Percentiles rank a stretch among this genome's conserved stretches.
These are phyloP conservation scores for Zosterops pallidus DNA, from an alignment of 2,113 vertebrate species.

Conservation along the genomic window DNA sequence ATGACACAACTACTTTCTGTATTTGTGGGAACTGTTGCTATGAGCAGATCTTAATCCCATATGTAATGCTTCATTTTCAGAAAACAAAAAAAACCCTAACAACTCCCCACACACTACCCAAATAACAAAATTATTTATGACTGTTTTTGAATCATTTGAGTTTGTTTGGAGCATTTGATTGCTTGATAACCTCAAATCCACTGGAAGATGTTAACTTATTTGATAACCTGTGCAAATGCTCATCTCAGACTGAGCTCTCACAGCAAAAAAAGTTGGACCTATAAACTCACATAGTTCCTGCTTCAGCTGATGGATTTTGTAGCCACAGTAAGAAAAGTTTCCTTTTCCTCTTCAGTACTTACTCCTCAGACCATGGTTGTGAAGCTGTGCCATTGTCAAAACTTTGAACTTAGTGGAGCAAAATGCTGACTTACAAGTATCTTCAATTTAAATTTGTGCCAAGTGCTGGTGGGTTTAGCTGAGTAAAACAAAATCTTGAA, in stretches of 20 bases:
- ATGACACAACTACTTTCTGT: conserved; percentile 69
- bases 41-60: conserved; percentile 47
- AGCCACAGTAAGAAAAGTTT: background rate
- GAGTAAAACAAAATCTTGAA: background rate
- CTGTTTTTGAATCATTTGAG: background rate
- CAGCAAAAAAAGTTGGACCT: background rate
- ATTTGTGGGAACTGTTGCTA: conserved; percentile 70
- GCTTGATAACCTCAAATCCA: background rate
- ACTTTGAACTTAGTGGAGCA: background rate
- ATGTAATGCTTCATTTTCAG: conserved; percentile 41
- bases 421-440: background rate
- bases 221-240: background rate
- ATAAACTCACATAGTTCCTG: background rate
- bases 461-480: background rate
- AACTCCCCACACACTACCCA: background rate
- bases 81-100: background rate
- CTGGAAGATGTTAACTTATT: background rate
- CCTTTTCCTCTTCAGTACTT: background rate
- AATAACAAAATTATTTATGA: background rate
- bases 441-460: background rate
- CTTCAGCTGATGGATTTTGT: background rate
- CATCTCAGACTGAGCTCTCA: background rate
- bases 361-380: background rate
- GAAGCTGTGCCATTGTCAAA: background rate
- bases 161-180: background rate